phyloP scores from a whole-genome alignment of 2,888 invertebrate species.

The Osedax frankpressi region DNA sequence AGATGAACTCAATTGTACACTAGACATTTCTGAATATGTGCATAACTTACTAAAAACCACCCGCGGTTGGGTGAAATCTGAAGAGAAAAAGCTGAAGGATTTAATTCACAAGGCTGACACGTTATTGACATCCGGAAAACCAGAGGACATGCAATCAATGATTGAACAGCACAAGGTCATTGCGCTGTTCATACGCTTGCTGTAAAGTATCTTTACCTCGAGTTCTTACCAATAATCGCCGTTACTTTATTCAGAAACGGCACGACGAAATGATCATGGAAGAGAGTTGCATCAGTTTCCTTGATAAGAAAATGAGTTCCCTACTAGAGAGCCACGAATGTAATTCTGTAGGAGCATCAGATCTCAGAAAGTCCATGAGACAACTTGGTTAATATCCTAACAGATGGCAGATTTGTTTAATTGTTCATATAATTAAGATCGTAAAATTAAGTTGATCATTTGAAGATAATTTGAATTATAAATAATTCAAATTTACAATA shows the following conservation, averaged over 20 bases:
- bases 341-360: slow-evolving; percentile 34
- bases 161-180: background rate
- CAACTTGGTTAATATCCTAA: background rate
- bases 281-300: background rate
- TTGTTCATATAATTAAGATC: background rate
- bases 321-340: slow-evolving; percentile 20
- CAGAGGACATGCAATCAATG: background rate
- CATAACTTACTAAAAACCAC: background rate
- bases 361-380: slow-evolving; percentile 9
- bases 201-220: too few relatives aligned
- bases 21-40: background rate
- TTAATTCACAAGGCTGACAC: background rate
- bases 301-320: slow-evolving; percentile 13
- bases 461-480: too few relatives aligned
- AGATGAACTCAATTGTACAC: slow-evolving; percentile 64
- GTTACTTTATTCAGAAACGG: background rate
- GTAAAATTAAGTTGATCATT: too few relatives aligned
- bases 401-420: background rate
- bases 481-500: too few relatives aligned
- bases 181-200: too few relatives aligned
- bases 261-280: background rate
- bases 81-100: background rate
- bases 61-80: background rate
- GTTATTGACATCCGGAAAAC: background rate
- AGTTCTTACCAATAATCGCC: too few relatives aligned